A percentile compares a stretch with the other conserved stretches of the same genome.
These are phyloP conservation scores for Plectrocnemia conspersa DNA, from an alignment of 1,140 invertebrate species.

Conservation along the genomic window DNA sequence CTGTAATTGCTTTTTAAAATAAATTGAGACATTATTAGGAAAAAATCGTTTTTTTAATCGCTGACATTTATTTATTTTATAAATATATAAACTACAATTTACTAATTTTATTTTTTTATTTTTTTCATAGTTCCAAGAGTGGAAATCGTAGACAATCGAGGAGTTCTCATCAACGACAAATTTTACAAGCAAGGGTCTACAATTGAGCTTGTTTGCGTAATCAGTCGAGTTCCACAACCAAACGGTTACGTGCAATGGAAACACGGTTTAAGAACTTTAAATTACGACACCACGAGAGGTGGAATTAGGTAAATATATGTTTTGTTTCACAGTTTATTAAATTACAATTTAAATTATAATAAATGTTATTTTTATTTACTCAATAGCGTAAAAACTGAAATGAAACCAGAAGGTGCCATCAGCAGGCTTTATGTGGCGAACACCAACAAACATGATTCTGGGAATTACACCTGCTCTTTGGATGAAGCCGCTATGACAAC, in stretches of 20 bases:
- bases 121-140: conserved; percentile 69
- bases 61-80: too few species aligned
- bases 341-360: conserved; percentile 1
- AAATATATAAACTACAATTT: too few species aligned
- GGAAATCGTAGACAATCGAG: conserved; percentile 76
- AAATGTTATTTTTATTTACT: neutral
- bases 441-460: conserved; percentile 67
- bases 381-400: conserved; percentile 66
- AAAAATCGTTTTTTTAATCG: too few species aligned
- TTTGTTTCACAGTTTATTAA: neutral
- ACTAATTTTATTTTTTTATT: neutral
- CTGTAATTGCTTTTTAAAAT: too few species aligned
- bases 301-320: conserved; percentile 66
- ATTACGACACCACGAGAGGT: conserved; percentile 78
- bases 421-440: conserved; percentile 70
- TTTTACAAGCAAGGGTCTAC: conserved; percentile 83
- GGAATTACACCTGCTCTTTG: conserved; percentile 70
- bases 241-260: conserved; percentile 75
- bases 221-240: conserved; percentile 74
- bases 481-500: conserved; percentile 63
- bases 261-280: conserved; percentile 69
- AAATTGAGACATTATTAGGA: too few species aligned
- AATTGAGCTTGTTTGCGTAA: conserved; percentile 78
- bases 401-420: conserved; percentile 61
- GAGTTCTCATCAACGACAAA: conserved; percentile 71